Evolutionary conservation across 2,797 vertebrate species (phyloP).

Genomic region (Coregonus sp.): DNA sequence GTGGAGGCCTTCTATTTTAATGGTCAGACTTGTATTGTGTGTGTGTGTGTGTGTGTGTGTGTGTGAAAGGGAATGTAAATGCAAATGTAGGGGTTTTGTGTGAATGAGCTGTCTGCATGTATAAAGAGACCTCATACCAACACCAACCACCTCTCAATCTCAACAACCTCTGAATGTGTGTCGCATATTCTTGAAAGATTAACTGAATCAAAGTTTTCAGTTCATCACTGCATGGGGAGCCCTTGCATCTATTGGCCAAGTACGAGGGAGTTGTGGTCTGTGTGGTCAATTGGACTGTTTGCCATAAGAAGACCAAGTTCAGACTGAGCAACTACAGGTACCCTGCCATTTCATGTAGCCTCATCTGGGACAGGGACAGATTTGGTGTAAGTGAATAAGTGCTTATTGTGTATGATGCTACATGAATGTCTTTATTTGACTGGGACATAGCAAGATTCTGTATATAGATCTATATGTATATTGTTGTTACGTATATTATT

Average conservation of each 20-base stretch:
- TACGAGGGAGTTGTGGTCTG: conserved; percentile 28
- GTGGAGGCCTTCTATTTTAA: conserved; percentile 41
- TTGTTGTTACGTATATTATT: conserved; percentile 66
- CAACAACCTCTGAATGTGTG: conserved; percentile 37
- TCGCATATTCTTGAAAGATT: conserved; percentile 30
- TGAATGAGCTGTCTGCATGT: conserved; percentile 53
- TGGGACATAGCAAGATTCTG: conserved; percentile 46
- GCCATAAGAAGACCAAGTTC: conserved; percentile 53
- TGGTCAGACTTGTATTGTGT: background rate
- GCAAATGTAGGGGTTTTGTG: conserved; percentile 19
- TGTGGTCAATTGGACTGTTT: conserved; percentile 30
- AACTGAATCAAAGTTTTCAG: conserved; percentile 24
- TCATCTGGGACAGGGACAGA: conserved; percentile 1
- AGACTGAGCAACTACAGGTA: conserved; percentile 23
- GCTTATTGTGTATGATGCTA: conserved; percentile 20
- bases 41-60: background rate
- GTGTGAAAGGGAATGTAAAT: background rate
- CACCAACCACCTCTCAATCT: conserved; percentile 33
- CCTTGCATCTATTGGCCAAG: conserved; percentile 16
- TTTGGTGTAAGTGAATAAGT: conserved; percentile 15
- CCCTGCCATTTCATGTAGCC: conserved; percentile 20
- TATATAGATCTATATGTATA: conserved; percentile 61
- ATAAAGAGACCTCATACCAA: conserved; percentile 43
- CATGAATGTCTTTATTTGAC: conserved; percentile 37
- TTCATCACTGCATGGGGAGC: conserved; percentile 31